Percentiles rank a stretch among this genome's conserved stretches.
Conservation (phyloP, 2,797 vertebrate species). For the Eidolon dupreanum region DNA sequence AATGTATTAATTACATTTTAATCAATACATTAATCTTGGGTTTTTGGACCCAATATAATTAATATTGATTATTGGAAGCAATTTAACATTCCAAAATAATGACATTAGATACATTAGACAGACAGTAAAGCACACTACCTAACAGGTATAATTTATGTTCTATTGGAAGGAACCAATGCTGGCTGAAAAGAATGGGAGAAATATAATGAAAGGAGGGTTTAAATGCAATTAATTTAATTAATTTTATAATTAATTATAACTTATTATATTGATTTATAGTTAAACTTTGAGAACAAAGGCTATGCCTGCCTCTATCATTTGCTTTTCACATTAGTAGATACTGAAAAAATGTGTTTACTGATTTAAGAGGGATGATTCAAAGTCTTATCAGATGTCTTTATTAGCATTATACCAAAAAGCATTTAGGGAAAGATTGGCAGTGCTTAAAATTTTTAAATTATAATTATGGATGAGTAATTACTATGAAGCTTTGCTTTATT, state of each 20-base stretch:
- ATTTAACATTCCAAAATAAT: constrained; percentile 26
- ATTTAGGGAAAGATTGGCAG: neutral
- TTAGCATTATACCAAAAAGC: neutral
- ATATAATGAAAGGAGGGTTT: neutral
- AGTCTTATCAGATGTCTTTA: neutral
- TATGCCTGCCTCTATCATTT: constrained; percentile 2
- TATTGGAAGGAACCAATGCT: neutral
- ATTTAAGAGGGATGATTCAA: neutral
- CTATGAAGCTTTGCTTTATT: neutral
- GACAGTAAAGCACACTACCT: neutral
- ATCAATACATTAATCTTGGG: neutral
- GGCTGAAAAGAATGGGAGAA: neutral
- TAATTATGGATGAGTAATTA: neutral
- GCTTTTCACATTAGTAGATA: constrained; percentile 8
- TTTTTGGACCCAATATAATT: neutral
- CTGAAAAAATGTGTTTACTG: neutral
- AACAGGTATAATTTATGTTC: neutral
- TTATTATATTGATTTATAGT: neutral
- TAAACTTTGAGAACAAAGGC: neutral
- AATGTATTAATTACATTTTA: neutral
- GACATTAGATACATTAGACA: neutral
- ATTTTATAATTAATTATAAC: constrained; percentile 40
- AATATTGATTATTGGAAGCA: constrained; percentile 29
- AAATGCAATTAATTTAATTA: constrained; percentile 32
- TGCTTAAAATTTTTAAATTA: neutral